A percentile compares a stretch with the other conserved stretches of the same genome.
Evolutionary conservation across 2,888 invertebrate species (phyloP).

Genomic region (Tuta absoluta): DNA sequence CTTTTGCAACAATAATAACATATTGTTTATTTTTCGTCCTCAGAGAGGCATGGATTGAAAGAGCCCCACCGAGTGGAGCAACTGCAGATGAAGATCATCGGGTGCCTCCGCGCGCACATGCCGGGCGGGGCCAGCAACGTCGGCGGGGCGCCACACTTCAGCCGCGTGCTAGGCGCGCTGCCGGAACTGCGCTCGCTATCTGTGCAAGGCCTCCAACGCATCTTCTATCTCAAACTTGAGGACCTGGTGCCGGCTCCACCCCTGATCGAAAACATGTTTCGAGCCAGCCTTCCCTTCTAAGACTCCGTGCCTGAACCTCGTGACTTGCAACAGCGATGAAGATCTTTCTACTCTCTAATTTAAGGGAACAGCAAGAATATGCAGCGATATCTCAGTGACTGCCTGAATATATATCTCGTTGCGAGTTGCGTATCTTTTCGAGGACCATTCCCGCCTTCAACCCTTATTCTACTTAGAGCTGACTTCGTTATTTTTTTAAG

Average conservation of each 20-base stretch:
- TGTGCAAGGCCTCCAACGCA: constrained; percentile 95
- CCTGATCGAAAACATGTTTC: constrained; percentile 97
- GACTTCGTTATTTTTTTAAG: constrained; percentile 78
- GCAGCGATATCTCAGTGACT: neutral
- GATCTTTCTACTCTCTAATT: neutral
- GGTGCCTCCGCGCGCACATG: constrained; percentile 97
- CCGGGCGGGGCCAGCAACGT: constrained; percentile 89
- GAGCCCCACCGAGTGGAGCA: constrained; percentile 96
- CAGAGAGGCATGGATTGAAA: constrained; percentile 95
- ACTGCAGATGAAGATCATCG: constrained; percentile 97
- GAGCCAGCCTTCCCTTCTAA: constrained; percentile 95
- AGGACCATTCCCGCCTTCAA: constrained; percentile 76
- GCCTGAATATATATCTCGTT: constrained; percentile 12
- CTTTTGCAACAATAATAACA: neutral
- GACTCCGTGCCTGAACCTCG: constrained; percentile 30
- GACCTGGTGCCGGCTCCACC: constrained; percentile 95
- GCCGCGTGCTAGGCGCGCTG: constrained; percentile 93
- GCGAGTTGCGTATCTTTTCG: constrained; percentile 39
- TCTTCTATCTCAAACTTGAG: constrained; percentile 96
- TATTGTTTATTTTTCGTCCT: constrained; percentile 40
- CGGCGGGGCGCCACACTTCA: constrained; percentile 97
- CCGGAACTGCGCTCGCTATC: constrained; percentile 96
- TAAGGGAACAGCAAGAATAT: neutral
- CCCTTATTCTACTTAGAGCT: constrained; percentile 59
- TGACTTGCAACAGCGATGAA: constrained; percentile 17